Percentiles rank a stretch among this genome's conserved stretches.
phyloP scores from a whole-genome alignment of 2,113 vertebrate species.

The Picathartes gymnocephalus region DNA sequence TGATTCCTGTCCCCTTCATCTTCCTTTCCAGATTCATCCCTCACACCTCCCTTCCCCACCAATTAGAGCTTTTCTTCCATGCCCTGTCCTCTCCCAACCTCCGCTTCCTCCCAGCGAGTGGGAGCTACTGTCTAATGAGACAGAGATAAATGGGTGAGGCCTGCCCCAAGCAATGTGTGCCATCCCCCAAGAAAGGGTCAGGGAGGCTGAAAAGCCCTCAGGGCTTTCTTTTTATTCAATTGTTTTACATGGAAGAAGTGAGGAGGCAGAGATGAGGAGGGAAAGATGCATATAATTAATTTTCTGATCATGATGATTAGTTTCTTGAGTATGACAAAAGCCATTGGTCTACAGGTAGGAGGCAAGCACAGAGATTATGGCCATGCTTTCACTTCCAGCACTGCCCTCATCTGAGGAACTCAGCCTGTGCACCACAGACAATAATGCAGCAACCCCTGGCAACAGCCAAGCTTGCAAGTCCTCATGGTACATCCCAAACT shows the following conservation, averaged over 20 bases:
- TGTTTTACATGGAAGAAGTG: background rate
- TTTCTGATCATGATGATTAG: background rate
- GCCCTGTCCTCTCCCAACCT: background rate
- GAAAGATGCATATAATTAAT: background rate
- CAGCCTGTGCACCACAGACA: background rate
- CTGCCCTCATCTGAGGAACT: background rate
- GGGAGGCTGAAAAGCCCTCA: background rate
- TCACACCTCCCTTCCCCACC: background rate
- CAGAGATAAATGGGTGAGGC: background rate
- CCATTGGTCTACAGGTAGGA: accelerated
- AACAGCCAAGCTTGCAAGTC: background rate
- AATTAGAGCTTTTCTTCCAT: background rate
- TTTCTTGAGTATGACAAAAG: background rate
- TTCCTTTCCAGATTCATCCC: background rate
- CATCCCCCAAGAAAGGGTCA: background rate
- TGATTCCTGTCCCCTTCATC: background rate
- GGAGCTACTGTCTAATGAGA: constrained; percentile 4
- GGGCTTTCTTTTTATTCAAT: background rate
- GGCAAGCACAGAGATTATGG: background rate
- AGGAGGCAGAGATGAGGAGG: background rate
- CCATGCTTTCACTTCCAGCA: background rate
- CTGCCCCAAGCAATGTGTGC: background rate
- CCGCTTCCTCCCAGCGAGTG: background rate
- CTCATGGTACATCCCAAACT: background rate
- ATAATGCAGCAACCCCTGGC: accelerated